Evolutionary conservation across 2,113 vertebrate genomes (phyloP), one percentile per base, ranked within the genome.

Genomic region (Ochotona curzoniae): DNA sequence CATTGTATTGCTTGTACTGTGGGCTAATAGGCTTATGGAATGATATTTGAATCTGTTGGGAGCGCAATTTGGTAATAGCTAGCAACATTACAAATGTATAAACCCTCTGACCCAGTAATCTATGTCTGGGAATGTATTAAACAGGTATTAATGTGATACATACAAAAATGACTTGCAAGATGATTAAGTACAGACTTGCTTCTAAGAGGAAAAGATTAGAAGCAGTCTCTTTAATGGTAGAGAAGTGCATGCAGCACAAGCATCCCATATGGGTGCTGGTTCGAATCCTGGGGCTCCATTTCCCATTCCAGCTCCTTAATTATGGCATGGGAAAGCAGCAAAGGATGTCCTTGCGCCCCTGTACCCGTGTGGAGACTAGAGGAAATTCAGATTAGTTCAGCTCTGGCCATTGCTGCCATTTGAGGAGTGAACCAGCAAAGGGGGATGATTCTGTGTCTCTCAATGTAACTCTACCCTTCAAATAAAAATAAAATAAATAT

Each of bases 61-160:
- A 95, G 57, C 51, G 81, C 38, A 91, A 78, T 76, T 89, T 84
- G 73, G 78, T 32, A 96, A 57, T 1, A 73, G 78, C n/a, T 88
- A 83, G 51, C 54, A 92, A 93, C 78, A 91, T 87, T 32, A 93
- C 47, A 87, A 90, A 84, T 26, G 64, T 12, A 86, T 67, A 94
- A 92, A 51, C 38, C 32, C 26, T 92, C 21, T 87, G 73, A 93
- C 81, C 51, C 87, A 87, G 51, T 87, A 89, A 83, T 73, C 67
- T 25, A 87, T 49, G 83, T 95, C 49, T 75, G 83, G n/a, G 60
- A 89, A 93, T 80, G 32, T 64, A 91, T 47, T 88, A 44, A 91
- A 76, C 9, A 70, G 49, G 25, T 51, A n/a, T n/a, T 84, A 87
- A 7, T 92, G 35, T 85, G 49, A 81, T 17, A 81, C 7, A 76